Evolutionary conservation across 2,113 vertebrate genomes (phyloP), one percentile per base, ranked within the genome.

Genomic region (Syngnathus typhle): DNA sequence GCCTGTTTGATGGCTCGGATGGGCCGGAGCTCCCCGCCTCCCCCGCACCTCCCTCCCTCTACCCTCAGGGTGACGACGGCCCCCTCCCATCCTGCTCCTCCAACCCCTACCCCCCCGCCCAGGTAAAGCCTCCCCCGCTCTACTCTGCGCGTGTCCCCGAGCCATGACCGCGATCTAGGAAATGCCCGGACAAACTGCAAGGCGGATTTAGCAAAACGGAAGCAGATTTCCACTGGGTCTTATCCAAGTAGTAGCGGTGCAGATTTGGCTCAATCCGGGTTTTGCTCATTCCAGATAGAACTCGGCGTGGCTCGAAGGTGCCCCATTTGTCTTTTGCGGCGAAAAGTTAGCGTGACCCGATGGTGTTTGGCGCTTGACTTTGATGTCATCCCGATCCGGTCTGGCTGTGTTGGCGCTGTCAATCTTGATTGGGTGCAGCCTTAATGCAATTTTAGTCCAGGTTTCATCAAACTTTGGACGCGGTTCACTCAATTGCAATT

Each of bases 1-100:
- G 87, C 86, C 84, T 91, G 88, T 87, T 89, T 77, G 91, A 91
- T 19, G 89, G 88, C n/a, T 86, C 90, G 1, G 83, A 83, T 21
- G 80, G 72, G 51, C 82, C 71, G 83, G 91, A 89, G 69, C 80
- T 85, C 69, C 81, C 85, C 68, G 85, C 85, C 69, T 86, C 88
- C 75, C 79, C 83, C 23, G 66, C 88, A 41, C 66, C 77, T 76
- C 85, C 90, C 78, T 76, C 87, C 74, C 83, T 85, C 66, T 90
- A 83, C 77, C 74, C 84, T 69, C 84, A 76, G 27, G 82, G 78
- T 67, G 82, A 85, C 46, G 86, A 87, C 75, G 75, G 77, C 77
- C 76, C 86, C 72, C 71, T 76, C 82, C 85, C 81, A 56, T 82
- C 88, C 76, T 82, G 82, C 82, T 87, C 88, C 76, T 85, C 87